A percentile compares a stretch with the other conserved stretches of the same genome.
Conservation (phyloP, 2,797 vertebrate genomes). For the Manis javanica region DNA sequence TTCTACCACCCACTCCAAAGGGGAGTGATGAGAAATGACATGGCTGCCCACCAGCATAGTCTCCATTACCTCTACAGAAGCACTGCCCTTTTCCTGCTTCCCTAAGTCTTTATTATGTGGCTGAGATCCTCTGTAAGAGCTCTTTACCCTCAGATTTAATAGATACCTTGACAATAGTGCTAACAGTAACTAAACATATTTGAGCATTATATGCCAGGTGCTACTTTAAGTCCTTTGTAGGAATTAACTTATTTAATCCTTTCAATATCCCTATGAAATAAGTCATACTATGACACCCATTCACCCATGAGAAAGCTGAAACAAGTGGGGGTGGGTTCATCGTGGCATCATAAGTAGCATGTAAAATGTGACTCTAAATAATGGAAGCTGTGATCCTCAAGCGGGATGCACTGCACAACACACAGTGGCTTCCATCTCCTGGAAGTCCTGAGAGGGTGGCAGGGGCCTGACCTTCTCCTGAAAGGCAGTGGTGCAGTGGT, state of each 20-base stretch:
- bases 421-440: neutral
- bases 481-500: neutral
- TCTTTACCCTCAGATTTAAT: neutral
- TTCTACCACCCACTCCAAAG: neutral
- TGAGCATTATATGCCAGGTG: neutral
- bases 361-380: neutral
- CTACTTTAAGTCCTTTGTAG: neutral
- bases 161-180: neutral
- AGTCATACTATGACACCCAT: neutral
- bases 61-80: neutral
- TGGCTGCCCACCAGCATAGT: neutral
- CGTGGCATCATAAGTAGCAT: neutral
- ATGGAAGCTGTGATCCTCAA: neutral
- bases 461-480: neutral
- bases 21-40: neutral
- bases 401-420: neutral
- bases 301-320: slow-evolving; percentile 5
- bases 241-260: slow-evolving; percentile 2
- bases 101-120: neutral
- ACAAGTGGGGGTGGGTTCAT: neutral
- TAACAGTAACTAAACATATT: neutral
- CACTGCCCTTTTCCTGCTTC: neutral
- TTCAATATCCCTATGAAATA: neutral
- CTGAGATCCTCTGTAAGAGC: neutral
- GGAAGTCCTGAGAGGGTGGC: neutral